Percentiles rank a stretch among this genome's conserved stretches.
These are phyloP conservation scores for Gouania willdenowi DNA, from an alignment of 2,797 vertebrate species.

Conservation along the genomic window DNA sequence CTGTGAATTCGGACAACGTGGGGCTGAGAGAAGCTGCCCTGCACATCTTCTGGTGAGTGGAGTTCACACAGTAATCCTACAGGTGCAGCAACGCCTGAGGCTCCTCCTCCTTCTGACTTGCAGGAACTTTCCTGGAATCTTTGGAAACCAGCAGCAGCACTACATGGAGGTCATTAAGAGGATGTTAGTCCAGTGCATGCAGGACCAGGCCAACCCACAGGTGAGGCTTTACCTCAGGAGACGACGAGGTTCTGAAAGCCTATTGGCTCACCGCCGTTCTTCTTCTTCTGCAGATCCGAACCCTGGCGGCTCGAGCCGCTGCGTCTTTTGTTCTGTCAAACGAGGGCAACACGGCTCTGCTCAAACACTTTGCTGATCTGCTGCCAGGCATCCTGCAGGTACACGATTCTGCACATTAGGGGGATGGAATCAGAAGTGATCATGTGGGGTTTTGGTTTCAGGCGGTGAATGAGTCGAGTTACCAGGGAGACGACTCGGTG, in stretches of 20 bases:
- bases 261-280: no score
- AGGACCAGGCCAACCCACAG: slow-evolving; percentile 92
- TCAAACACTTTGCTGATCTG: slow-evolving; percentile 96
- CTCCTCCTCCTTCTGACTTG: neutral
- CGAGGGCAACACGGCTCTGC: slow-evolving; percentile 87
- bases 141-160: slow-evolving; percentile 98
- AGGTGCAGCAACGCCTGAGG: neutral
- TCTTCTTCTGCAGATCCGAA: slow-evolving; percentile 79
- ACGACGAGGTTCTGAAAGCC: no score
- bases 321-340: slow-evolving; percentile 94
- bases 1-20: slow-evolving; percentile 90
- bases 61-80: fast-evolving
- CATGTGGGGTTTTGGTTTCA: slow-evolving; percentile 40
- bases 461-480: slow-evolving; percentile 96
- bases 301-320: slow-evolving; percentile 89
- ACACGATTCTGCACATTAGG: no score
- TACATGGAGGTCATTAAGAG: slow-evolving; percentile 98
- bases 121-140: slow-evolving; percentile 98
- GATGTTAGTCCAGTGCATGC: slow-evolving; percentile 98
- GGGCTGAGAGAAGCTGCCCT: slow-evolving; percentile 90
- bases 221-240: no score
- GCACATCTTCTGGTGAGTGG: slow-evolving; percentile 94
- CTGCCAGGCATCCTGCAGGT: slow-evolving; percentile 95
- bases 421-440: no score
- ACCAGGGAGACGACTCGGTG: slow-evolving; percentile 93